phyloP scores from a whole-genome alignment of 2,797 vertebrate species.

The Potorous gilbertii region DNA sequence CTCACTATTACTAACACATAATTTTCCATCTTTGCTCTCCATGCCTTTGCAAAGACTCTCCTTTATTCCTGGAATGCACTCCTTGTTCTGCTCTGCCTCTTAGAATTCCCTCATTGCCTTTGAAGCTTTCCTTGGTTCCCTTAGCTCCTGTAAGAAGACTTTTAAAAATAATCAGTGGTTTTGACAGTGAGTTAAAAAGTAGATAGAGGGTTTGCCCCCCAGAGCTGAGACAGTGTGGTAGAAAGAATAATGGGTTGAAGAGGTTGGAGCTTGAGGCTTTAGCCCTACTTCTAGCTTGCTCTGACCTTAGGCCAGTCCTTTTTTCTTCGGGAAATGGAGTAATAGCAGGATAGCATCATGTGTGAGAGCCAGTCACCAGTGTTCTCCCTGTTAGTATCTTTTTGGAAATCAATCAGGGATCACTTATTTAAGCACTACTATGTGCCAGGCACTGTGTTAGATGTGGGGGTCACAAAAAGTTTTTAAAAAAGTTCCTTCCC shows the following conservation, averaged over 20 bases:
- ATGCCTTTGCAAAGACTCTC: not conserved
- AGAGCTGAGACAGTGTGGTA: not conserved
- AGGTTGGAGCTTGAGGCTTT: not conserved
- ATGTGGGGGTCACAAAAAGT: not conserved
- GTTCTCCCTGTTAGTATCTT: not conserved
- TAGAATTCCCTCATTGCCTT: not conserved
- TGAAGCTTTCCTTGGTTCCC: not conserved
- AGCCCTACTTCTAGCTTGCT: not conserved
- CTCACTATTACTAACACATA: not conserved
- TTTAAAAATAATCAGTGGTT: conserved; percentile 18
- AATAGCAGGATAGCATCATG: too few relatives aligned
- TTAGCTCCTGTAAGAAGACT: not conserved
- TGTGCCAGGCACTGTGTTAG: not conserved
- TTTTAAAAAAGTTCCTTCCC: not conserved
- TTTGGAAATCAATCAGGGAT: not conserved
- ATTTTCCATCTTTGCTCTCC: not conserved
- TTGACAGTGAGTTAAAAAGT: not conserved
- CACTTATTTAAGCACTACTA: too few relatives aligned
- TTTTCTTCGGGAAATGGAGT: too few relatives aligned
- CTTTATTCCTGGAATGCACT: not conserved
- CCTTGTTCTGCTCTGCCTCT: not conserved
- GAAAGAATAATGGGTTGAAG: not conserved
- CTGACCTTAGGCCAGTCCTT: not conserved
- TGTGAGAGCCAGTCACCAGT: not conserved
- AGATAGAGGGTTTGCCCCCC: not conserved